Base-by-base conservation (phyloP, 2,113 vertebrate genomes). In the Apteryx mantelli region DNA sequence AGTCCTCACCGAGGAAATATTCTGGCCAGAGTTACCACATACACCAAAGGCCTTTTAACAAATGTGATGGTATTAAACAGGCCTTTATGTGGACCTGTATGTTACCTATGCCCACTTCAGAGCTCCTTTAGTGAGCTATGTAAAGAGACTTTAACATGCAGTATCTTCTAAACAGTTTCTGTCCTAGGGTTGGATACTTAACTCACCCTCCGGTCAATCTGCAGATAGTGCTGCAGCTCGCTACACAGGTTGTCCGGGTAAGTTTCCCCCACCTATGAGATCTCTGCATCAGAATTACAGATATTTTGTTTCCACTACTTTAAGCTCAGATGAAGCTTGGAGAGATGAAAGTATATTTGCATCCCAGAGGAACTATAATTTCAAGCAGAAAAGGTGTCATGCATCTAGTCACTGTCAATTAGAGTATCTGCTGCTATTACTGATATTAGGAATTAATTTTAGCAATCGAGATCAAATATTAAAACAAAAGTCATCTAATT, bases 321-420 rank as follows among this genome's bases (percentile, higher is more conserved):
- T 50, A 80, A 76, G 44, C 68, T 53, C 42, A 58, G 81, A 68
- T 46, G 64, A 82, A 86, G 40, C 78, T 10, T 15, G 60, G 58
- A 18, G 48, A 70, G 48, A 73, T 76, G 18, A 21, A 82, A 53
- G 36, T 4, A 20, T 0, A 30, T 82, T 48, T 88, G 26, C 58
- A 93, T 32, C 75, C 36, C 82, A 40, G n/a, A 82, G 63, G 82
- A 93, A 32, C 26, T 42, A 60, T 3, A 17, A 87, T 55, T 94
- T 53, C 58, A 36, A 91, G 91, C 48, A 76, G 78, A 34, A 64
- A n/a, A 82, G 34, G 50, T 1, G 13, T 38, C 56, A 30, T 1
- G 3, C 68, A 25, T 8, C 36, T 3, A 55, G 69, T 36, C 19
- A 8, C 64, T 2, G 0, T 13, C 78, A 28, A 0, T 34, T 8